Percentiles rank a stretch among this genome's conserved stretches.
Conservation (phyloP, 2,113 vertebrate genomes). For the Petroica traversi region DNA sequence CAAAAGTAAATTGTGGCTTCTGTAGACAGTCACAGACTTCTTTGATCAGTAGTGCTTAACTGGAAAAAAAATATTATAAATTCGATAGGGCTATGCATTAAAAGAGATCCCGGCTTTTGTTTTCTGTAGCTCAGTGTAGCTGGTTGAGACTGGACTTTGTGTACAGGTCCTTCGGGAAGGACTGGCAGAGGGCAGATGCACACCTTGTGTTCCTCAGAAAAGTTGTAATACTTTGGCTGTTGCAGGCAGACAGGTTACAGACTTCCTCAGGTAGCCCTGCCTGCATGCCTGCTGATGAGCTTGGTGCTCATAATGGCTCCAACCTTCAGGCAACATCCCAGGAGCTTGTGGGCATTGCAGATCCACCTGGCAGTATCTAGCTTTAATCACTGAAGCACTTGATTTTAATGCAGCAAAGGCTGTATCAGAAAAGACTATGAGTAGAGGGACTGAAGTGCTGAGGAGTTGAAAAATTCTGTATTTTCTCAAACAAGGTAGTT, state of each 20-base stretch:
- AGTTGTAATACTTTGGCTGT: not conserved
- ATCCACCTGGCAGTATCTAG: not conserved
- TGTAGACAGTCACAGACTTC: not conserved
- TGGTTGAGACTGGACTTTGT: not conserved
- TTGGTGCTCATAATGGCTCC: not conserved
- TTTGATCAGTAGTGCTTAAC: not conserved
- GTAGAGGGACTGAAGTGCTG: not conserved
- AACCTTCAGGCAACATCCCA: not conserved
- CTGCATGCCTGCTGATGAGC: not conserved
- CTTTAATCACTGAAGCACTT: not conserved
- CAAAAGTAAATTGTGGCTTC: not conserved
- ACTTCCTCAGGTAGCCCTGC: not conserved
- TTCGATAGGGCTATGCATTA: not conserved
- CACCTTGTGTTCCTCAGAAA: not conserved
- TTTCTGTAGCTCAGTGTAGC: not conserved
- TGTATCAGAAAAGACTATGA: not conserved
- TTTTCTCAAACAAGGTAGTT: not conserved
- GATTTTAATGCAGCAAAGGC: not conserved
- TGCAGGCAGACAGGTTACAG: not conserved
- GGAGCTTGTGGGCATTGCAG: not conserved
- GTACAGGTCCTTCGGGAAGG: not conserved
- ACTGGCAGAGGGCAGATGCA: not conserved
- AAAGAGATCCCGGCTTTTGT: not conserved
- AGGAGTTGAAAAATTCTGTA: not conserved
- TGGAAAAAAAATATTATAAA: not conserved